phyloP scores from a whole-genome alignment of 2,888 invertebrate species.

The Hyppa rectilinea region DNA sequence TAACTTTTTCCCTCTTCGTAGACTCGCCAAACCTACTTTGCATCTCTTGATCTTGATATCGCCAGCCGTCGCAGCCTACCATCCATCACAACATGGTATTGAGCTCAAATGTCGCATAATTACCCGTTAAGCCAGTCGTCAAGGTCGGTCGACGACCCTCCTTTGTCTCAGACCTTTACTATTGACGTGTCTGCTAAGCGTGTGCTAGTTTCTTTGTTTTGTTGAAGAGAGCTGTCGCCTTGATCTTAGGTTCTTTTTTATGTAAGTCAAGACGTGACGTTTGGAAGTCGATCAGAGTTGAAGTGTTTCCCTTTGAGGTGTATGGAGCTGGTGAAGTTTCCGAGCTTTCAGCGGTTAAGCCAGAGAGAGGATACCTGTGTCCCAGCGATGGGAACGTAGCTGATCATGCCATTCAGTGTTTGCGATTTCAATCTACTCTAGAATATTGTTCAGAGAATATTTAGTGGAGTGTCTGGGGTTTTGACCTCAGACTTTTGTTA shows the following conservation, averaged over 20 bases:
- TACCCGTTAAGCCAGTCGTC: constrained; percentile 42
- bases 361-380: too few relatives aligned
- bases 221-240: constrained; percentile 8
- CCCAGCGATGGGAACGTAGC: too few relatives aligned
- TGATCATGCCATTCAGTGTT: background rate
- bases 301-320: background rate
- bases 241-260: constrained; percentile 18
- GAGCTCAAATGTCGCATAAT: constrained; percentile 50
- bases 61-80: background rate
- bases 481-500: too few relatives aligned
- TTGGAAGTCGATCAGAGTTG: background rate
- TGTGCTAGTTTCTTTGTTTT: constrained; percentile 48
- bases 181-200: constrained; percentile 30
- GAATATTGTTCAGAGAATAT: background rate
- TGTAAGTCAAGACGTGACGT: background rate
- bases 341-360: too few relatives aligned
- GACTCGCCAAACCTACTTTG: background rate
- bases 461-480: too few relatives aligned
- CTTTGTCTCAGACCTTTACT: constrained; percentile 58
- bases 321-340: background rate
- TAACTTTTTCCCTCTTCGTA: background rate
- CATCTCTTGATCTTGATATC: constrained; percentile 47
- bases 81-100: constrained; percentile 42
- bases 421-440: background rate
- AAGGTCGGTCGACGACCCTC: constrained; percentile 59